A percentile compares a stretch with the other conserved stretches of the same genome.
phyloP scores from a whole-genome alignment of 2,888 invertebrate genomes.

The Disparrhopalites patrizii region DNA sequence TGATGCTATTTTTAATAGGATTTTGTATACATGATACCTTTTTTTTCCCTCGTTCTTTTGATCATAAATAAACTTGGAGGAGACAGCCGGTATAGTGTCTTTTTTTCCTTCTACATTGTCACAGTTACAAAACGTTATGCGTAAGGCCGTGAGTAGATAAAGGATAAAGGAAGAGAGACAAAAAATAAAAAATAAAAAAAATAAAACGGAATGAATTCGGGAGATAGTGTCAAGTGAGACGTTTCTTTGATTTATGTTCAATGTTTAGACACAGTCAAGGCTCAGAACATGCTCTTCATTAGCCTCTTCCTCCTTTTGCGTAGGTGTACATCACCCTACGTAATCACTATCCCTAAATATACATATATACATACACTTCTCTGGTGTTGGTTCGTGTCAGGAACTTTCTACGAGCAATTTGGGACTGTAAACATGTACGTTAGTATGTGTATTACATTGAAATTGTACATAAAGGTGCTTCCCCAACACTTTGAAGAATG shows the following conservation, averaged over 20 bases:
- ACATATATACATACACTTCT: background rate
- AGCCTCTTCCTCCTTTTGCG: background rate
- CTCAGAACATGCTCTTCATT: constrained; percentile 3
- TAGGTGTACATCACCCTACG: background rate
- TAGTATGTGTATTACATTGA: too few species aligned
- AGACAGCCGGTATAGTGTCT: background rate
- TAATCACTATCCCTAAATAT: background rate
- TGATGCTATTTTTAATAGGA: constrained; percentile 9
- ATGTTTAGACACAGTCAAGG: constrained; percentile 3
- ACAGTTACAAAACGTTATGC: too few species aligned
- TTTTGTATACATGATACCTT: too few species aligned
- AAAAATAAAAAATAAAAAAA: too few species aligned
- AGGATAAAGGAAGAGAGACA: too few species aligned
- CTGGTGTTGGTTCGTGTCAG: background rate
- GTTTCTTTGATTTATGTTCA: constrained; percentile 4
- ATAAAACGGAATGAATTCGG: constrained; percentile 9
- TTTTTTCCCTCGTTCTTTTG: too few species aligned
- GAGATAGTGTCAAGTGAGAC: constrained; percentile 19
- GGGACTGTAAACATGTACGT: too few species aligned
- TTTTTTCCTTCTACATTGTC: too few species aligned
- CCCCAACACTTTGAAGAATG: background rate
- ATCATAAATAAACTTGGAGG: constrained; percentile 6
- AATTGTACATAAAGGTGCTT: too few species aligned
- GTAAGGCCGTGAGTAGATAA: too few species aligned
- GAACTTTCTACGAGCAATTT: background rate